Conservation (phyloP, 2,888 invertebrate genomes). For the Ischnura elegans region DNA sequence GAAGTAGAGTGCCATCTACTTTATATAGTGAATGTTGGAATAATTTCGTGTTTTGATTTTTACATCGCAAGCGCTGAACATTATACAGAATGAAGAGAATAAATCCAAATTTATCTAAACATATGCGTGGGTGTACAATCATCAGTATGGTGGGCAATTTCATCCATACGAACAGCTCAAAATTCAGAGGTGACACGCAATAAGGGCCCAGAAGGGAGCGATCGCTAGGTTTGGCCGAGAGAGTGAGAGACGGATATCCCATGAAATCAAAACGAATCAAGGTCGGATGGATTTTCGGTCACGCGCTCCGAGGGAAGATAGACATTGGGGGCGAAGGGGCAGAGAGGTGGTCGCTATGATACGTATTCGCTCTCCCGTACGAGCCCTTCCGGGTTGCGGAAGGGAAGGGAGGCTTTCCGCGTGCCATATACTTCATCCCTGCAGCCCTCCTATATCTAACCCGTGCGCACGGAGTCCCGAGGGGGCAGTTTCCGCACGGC, state of each 20-base stretch:
- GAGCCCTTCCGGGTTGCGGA: background rate
- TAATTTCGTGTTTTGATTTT: no score
- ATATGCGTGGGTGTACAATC: no score
- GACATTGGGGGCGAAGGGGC: background rate
- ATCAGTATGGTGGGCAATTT: no score
- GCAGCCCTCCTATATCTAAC: background rate
- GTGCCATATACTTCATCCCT: background rate
- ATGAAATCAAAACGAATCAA: conserved; percentile 21
- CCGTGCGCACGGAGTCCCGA: background rate
- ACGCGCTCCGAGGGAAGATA: background rate
- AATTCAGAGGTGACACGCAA: background rate
- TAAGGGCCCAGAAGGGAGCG: background rate
- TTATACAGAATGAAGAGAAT: no score
- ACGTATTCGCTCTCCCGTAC: no score
- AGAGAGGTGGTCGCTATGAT: no score
- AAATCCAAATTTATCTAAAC: no score
- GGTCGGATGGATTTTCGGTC: background rate
- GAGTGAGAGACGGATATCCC: background rate
- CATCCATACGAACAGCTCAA: no score
- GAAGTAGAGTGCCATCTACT: no score
- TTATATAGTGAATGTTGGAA: no score
- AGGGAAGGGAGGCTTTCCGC: background rate
- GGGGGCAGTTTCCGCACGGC: background rate
- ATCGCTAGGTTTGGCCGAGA: background rate
- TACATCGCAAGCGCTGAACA: no score